Evolutionary conservation across 2,113 vertebrate species (phyloP), one percentile per base, ranked within the genome.

Genomic region (Tympanuchus pallidicinctus): DNA sequence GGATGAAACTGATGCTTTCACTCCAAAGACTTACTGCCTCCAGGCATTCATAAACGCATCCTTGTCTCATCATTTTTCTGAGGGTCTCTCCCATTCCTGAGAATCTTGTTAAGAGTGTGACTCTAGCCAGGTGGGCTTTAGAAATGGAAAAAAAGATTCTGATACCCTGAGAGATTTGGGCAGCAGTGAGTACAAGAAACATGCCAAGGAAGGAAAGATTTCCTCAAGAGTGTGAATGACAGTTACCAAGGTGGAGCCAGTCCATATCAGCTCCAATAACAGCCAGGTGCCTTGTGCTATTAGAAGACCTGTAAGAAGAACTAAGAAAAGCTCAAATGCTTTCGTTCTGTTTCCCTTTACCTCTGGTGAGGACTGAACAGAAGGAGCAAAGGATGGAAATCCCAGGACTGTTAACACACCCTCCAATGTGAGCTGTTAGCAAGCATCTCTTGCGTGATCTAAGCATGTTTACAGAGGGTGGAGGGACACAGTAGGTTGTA

Each of bases 1-100:
- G 79, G 8, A 10, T 59, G 36, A 66, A 85, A 69, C 6, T 0
- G 66, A 57, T 60, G 52, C 12, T 56, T 71, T 73, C 60, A 36
- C 16, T 59, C 4, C 12, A 42, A 69, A 70, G 30, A 16, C 64
- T 92, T 6, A 16, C 13, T 83, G 43, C 20, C 64, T 77, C 73
- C 60, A 43, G n/a, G 59, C 56, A 34, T 75, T 92, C 91, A 45
- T n/a, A 73, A 85, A 70, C 45, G 48, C 36, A 45, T 82, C 40
- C 60, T 76, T 85, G 38, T 52, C 56, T 82, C 88, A 61, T 64
- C 38, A 74, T 82, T 86, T 92, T 96, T 38, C 52, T 94, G 64
- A 95, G 92, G 66, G 91, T 80, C 61, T 81, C 81, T 67, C 90
- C 80, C 47, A 77, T 96, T 97, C 69, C 93, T 95, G 38, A 96